Base-by-base conservation (phyloP, 2,113 vertebrate species). In the Capreolus pygargus region DNA sequence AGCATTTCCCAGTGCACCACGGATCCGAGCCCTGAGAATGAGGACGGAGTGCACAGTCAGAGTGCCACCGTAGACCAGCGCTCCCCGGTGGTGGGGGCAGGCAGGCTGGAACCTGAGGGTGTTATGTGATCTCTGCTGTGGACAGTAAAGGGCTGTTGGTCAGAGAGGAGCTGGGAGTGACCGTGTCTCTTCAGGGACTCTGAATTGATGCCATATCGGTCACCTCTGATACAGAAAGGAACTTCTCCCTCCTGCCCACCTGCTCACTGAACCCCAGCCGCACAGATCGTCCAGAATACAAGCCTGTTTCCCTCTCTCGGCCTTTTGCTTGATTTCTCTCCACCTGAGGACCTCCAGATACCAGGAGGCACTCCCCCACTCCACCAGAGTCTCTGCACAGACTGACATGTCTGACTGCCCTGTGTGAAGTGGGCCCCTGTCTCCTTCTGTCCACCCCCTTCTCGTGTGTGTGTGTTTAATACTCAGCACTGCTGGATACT, bases 391-490 rank as follows among this genome's bases (percentile, higher is more conserved):
- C n/a, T 95, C 55, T 78, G 45, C 21, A 12, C 13, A 28, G 39
- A 4, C 14, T 47, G 61, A 28, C 81, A 55, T 55, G 16, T 13
- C 33, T 0, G 28, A 39, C 3, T 23, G 1, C 30, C 21, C 12
- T 36, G 0, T 54, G 21, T 54, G 52, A 47, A 28, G 54, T 6
- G 23, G 7, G 30, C 1, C 23, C 30, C 67, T 3, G 6, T 57
- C 57, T 15, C 79, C 9, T 57, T 12, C 58, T 33, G n/a, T 64
- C 45, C 9, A 14, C 9, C 14, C 39, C 21, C 6, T 55, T 50
- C 23, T 25, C 58, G 30, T 33, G 60, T 60, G 58, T 60, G 7
- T 67, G 16, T 67, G 64, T 67, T 10, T 27, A 13, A 43, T 36
- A 74, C 50, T 57, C 3, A 21, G 43, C 14, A 19, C 47, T 30